A percentile compares a stretch with the other conserved stretches of the same genome.
Evolutionary conservation across 2,113 vertebrate species (phyloP).

Genomic region (Paraplagusia blochii): DNA sequence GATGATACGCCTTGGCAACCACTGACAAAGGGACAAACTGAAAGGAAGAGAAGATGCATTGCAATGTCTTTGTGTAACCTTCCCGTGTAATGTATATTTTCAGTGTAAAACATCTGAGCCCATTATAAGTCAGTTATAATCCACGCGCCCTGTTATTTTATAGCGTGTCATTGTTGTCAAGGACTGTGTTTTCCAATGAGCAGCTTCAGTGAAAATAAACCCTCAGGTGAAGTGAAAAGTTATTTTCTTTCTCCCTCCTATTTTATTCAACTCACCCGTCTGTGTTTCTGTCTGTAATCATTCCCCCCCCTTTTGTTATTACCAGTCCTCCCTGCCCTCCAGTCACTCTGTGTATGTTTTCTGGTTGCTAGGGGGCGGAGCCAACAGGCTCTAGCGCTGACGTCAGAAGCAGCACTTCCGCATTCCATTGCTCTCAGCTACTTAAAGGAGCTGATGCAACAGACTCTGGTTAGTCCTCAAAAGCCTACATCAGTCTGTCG

Average conservation of each 20-base stretch:
- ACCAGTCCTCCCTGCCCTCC: constrained; percentile 76
- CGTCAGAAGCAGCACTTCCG: constrained; percentile 87
- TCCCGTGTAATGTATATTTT: too few species aligned
- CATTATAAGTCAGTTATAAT: too few species aligned
- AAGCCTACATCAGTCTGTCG: constrained; percentile 44
- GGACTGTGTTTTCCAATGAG: not conserved
- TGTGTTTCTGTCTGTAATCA: constrained; percentile 13
- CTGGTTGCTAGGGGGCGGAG: constrained; percentile 78
- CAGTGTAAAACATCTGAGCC: too few species aligned
- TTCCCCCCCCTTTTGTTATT: constrained; percentile 46
- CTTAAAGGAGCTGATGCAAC: constrained; percentile 93
- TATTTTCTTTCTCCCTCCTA: constrained; percentile 19
- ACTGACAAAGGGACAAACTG: too few species aligned
- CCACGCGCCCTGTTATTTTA: too few species aligned
- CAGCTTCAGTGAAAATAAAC: not conserved
- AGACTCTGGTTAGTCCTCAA: constrained; percentile 51
- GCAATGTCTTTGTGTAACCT: too few species aligned
- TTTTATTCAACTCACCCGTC: constrained; percentile 11
- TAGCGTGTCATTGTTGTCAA: not conserved
- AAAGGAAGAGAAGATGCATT: too few species aligned
- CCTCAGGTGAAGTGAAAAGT: not conserved
- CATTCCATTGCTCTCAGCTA: constrained; percentile 87
- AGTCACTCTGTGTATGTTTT: constrained; percentile 63
- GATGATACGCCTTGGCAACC: too few species aligned
- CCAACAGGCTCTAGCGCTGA: constrained; percentile 70